Conservation (phyloP, 2,888 invertebrate genomes). For the Harpagoxenus sublaevis region DNA sequence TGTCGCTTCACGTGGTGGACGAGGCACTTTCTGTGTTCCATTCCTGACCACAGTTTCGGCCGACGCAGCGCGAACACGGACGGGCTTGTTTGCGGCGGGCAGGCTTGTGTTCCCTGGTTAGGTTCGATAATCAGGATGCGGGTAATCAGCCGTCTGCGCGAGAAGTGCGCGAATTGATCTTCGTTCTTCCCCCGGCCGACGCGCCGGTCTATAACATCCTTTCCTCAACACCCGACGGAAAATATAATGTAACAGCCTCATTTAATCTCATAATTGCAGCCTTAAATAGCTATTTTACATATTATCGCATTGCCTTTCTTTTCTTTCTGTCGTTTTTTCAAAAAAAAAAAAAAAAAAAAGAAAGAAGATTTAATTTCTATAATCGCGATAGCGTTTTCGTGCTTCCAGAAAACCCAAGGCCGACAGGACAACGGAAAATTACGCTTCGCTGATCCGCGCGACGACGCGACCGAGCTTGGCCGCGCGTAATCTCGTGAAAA, state of each 20-base stretch:
- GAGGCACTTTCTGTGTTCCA: constrained; percentile 16
- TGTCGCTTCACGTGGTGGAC: neutral
- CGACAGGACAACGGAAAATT: constrained; percentile 3
- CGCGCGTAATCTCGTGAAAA: constrained; percentile 30
- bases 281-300: neutral
- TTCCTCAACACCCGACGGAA: neutral
- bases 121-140: constrained; percentile 64
- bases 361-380: neutral
- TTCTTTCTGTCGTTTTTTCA: too few relatives aligned
- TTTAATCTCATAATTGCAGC: neutral
- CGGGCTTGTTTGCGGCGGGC: constrained; percentile 42
- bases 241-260: neutral
- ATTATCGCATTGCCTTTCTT: neutral
- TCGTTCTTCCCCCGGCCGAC: constrained; percentile 53
- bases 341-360: neutral
- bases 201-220: constrained; percentile 9
- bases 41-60: constrained; percentile 27
- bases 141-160: constrained; percentile 55
- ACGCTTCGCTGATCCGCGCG: neutral
- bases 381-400: neutral
- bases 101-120: constrained; percentile 54
- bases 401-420: neutral
- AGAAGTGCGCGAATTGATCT: constrained; percentile 51
- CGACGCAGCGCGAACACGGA: constrained; percentile 24
- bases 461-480: neutral